These are phyloP conservation scores for Pterophyllum scalare DNA, from an alignment of 2,113 vertebrate species.

Conservation along the genomic window DNA sequence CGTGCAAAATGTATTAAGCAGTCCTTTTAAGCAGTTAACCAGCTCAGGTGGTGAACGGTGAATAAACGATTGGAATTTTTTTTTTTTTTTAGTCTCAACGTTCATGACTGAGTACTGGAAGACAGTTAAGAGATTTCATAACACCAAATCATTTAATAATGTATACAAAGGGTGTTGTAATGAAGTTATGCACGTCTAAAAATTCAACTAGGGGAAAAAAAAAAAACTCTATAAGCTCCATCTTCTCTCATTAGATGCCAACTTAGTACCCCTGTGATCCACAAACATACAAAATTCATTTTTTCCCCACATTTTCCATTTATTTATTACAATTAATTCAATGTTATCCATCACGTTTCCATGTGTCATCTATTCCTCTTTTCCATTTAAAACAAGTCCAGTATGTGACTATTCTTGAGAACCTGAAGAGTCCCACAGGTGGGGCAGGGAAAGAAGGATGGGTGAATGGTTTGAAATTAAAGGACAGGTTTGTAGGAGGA, in stretches of 20 bases:
- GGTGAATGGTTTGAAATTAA: slow-evolving; percentile 43
- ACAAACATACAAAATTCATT: slow-evolving; percentile 75
- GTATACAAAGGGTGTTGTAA: slow-evolving; percentile 16
- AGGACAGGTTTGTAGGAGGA: slow-evolving; percentile 62
- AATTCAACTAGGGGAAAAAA: neutral
- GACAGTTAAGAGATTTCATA: slow-evolving; percentile 22
- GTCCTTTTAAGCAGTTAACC: neutral
- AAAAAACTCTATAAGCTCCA: neutral
- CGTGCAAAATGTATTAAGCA: neutral
- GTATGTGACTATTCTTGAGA: slow-evolving; percentile 76
- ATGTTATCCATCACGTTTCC: slow-evolving; percentile 70
- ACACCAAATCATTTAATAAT: slow-evolving; percentile 23
- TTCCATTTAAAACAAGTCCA: slow-evolving; percentile 82
- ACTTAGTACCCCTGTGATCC: slow-evolving; percentile 27
- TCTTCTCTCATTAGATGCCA: slow-evolving; percentile 6
- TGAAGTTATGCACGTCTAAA: neutral
- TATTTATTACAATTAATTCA: slow-evolving; percentile 84
- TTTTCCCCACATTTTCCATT: slow-evolving; percentile 76
- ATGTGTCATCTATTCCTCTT: slow-evolving; percentile 66
- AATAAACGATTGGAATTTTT: neutral
- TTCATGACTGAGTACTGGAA: slow-evolving; percentile 27
- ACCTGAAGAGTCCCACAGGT: slow-evolving; percentile 75
- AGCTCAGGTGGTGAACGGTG: neutral
- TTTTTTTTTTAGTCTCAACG: slow-evolving; percentile 22
- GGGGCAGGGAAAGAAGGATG: slow-evolving; percentile 10